Conservation (phyloP, 2,888 invertebrate genomes). For the Merodon equestris region DNA sequence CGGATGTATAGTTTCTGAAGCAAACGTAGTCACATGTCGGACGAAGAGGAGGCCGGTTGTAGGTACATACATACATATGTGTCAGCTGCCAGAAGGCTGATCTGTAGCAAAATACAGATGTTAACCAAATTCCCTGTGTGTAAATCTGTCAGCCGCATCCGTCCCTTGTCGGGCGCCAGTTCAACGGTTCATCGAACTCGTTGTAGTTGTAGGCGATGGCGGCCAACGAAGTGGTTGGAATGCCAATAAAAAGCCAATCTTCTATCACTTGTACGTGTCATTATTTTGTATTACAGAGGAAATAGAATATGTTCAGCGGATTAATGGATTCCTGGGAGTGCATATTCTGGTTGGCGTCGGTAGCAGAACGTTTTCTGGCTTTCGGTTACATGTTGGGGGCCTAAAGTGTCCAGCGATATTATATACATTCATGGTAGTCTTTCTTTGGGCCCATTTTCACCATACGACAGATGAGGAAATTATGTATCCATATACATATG, state of each 20-base stretch:
- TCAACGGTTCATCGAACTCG: conserved; percentile 20
- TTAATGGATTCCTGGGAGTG: conserved; percentile 50
- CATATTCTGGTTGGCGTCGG: conserved; percentile 22
- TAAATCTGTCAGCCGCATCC: conserved; percentile 4
- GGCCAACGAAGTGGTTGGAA: neutral
- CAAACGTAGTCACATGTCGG: too few relatives aligned
- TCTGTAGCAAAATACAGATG: conserved; percentile 26
- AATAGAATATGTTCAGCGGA: conserved; percentile 50
- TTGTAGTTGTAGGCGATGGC: neutral
- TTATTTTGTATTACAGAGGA: conserved; percentile 56
- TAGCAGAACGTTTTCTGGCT: too few relatives aligned
- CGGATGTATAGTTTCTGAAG: too few relatives aligned
- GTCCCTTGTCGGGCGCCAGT: neutral
- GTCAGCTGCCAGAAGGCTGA: conserved; percentile 45
- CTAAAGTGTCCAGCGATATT: too few relatives aligned
- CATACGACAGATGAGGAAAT: too few relatives aligned
- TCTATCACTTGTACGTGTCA: conserved; percentile 58
- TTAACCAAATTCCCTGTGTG: conserved; percentile 20
- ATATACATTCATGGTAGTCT: too few relatives aligned
- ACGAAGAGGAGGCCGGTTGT: too few relatives aligned
- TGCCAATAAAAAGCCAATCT: conserved; percentile 58
- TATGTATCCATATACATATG: too few relatives aligned
- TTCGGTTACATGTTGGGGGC: too few relatives aligned
- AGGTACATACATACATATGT: conserved; percentile 14
- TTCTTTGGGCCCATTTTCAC: too few relatives aligned